Conservation (phyloP, 2,888 invertebrate species). For the Andrena praecox region DNA sequence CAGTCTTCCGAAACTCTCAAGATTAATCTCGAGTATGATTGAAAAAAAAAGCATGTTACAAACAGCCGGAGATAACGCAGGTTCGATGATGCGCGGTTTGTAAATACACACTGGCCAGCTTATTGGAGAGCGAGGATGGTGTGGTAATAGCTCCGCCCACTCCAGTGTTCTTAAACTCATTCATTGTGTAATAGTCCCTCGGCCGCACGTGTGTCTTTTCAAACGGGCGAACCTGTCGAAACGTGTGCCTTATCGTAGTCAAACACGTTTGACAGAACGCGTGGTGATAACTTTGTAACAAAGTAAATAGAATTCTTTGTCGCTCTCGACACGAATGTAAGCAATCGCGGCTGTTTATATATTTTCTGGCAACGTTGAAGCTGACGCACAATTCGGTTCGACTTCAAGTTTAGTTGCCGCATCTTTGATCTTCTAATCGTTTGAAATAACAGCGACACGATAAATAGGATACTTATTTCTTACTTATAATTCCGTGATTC, state of each 20-base stretch:
- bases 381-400: neutral
- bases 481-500: neutral
- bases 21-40: constrained; percentile 55
- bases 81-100: constrained; percentile 56
- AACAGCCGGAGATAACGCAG: constrained; percentile 55
- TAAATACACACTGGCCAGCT: constrained; percentile 40
- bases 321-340: neutral
- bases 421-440: too few species aligned
- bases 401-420: neutral
- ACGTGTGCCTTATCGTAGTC: neutral
- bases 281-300: neutral
- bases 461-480: neutral
- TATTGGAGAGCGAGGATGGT: constrained; percentile 71
- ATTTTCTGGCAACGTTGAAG: neutral
- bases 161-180: constrained; percentile 57
- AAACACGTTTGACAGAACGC: neutral
- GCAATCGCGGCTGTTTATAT: neutral
- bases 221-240: neutral
- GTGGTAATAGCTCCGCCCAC: constrained; percentile 74
- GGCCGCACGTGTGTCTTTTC: constrained; percentile 9
- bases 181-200: constrained; percentile 11
- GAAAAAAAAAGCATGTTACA: constrained; percentile 56
- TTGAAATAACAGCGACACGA: neutral
- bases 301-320: neutral
- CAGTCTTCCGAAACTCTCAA: constrained; percentile 63